Percentiles rank a stretch among this genome's conserved stretches.
Evolutionary conservation across 1,140 invertebrate species (phyloP).

Genomic region (Drosophila kohkoa): DNA sequence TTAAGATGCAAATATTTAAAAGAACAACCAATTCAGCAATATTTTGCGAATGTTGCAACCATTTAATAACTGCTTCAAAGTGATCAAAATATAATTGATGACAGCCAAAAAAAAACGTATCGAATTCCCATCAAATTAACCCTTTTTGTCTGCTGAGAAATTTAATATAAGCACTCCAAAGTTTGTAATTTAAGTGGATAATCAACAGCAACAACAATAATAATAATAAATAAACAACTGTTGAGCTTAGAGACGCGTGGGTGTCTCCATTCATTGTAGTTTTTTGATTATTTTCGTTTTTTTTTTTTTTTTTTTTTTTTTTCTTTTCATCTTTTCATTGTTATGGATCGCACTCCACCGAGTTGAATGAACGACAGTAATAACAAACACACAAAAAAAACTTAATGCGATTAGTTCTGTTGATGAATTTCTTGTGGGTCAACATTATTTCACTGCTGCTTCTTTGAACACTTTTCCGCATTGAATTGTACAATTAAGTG

Average conservation of each 20-base stretch:
- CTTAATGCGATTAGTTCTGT: conserved; percentile 31
- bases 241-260: conserved; percentile 26
- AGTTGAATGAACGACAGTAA: conserved; percentile 29
- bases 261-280: conserved; percentile 15
- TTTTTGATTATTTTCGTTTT: conserved; percentile 7
- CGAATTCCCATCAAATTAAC: not conserved
- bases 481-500: conserved; percentile 25
- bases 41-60: no score
- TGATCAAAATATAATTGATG: not conserved
- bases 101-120: not conserved
- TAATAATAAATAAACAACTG: conserved; percentile 32
- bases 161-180: conserved; percentile 4
- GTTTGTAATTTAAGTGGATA: conserved; percentile 7
- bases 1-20: no score
- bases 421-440: conserved; percentile 11
- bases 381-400: conserved; percentile 1
- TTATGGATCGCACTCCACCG: conserved; percentile 7
- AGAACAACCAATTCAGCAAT: no score
- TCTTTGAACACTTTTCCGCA: not conserved
- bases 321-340: conserved; percentile 10
- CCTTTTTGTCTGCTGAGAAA: not conserved
- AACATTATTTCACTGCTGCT: not conserved
- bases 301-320: not conserved
- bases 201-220: conserved; percentile 14
- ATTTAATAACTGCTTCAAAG: no score